These are phyloP conservation scores for Proteles cristata DNA, from an alignment of 2,113 vertebrate species.

Conservation along the genomic window DNA sequence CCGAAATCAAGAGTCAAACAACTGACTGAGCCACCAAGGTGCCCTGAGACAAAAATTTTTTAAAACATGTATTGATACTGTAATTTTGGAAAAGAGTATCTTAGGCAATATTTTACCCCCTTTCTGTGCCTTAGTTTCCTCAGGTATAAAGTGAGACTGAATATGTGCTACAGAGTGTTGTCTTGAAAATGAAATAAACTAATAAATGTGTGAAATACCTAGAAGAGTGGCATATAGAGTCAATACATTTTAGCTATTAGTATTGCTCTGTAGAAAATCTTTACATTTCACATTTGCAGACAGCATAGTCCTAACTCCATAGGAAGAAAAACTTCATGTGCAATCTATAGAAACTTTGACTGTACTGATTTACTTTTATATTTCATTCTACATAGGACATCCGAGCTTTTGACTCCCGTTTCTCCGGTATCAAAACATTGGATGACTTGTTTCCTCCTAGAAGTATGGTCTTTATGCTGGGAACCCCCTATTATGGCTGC, in stretches of 20 bases:
- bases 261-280: not conserved
- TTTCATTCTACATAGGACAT: conserved; percentile 90
- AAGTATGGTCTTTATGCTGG: conserved; percentile 96
- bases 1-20: too few relatives aligned
- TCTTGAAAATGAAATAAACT: not conserved
- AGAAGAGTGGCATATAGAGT: not conserved
- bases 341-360: conserved; percentile 15
- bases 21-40: too few relatives aligned
- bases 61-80: not conserved
- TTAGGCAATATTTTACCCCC: not conserved
- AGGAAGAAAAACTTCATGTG: not conserved
- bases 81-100: not conserved
- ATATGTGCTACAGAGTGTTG: not conserved
- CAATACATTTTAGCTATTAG: not conserved
- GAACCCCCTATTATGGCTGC: conserved; percentile 96
- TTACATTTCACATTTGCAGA: conserved; percentile 29
- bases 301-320: not conserved
- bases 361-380: not conserved
- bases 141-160: not conserved
- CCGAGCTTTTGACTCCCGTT: conserved; percentile 92
- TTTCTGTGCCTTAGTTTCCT: not conserved
- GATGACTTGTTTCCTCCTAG: conserved; percentile 94
- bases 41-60: not conserved
- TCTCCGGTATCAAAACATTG: conserved; percentile 91
- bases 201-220: not conserved